These are phyloP conservation scores for Stichodactyla helianthus DNA, from an alignment of 64 coral and sea anemone species.

Conservation along the genomic window DNA sequence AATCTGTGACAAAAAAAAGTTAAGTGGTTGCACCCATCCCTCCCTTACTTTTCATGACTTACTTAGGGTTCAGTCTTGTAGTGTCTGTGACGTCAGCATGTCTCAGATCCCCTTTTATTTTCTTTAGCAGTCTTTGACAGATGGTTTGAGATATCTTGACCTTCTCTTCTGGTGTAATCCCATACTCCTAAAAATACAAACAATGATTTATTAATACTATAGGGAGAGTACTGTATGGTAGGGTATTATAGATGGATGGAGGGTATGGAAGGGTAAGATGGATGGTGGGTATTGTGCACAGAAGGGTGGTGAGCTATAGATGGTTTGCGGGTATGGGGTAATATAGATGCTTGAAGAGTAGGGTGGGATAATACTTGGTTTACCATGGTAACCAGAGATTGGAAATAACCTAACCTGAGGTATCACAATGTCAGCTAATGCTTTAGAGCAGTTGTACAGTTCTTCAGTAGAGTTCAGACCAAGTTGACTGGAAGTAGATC, in stretches of 20 bases:
- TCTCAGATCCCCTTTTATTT: constrained; percentile 78
- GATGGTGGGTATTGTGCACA: too few species aligned
- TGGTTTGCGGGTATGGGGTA: too few species aligned
- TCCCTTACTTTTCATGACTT: neutral
- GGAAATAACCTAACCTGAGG: constrained; percentile 60
- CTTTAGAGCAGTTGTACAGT: constrained; percentile 87
- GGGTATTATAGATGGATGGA: too few species aligned
- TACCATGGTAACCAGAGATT: neutral
- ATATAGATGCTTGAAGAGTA: too few species aligned
- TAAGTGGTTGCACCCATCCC: neutral
- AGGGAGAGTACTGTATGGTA: too few species aligned
- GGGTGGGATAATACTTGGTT: too few species aligned
- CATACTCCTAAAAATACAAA: constrained; percentile 71
- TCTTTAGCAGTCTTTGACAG: constrained; percentile 67
- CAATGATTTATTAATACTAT: too few species aligned
- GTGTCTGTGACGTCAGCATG: constrained; percentile 82
- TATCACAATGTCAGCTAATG: constrained; percentile 96
- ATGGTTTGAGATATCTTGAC: constrained; percentile 71
- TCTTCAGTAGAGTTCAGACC: constrained; percentile 62
- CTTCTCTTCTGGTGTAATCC: constrained; percentile 83
- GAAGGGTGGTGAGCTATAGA: too few species aligned
- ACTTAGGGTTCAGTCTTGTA: constrained; percentile 90
- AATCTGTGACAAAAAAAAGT: neutral
- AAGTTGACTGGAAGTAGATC: constrained; percentile 58
- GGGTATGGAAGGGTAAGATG: too few species aligned